Percentiles rank a stretch among this genome's conserved stretches.
These are phyloP conservation scores for Falco columbarius DNA, from an alignment of 2,797 vertebrate species.

Conservation along the genomic window DNA sequence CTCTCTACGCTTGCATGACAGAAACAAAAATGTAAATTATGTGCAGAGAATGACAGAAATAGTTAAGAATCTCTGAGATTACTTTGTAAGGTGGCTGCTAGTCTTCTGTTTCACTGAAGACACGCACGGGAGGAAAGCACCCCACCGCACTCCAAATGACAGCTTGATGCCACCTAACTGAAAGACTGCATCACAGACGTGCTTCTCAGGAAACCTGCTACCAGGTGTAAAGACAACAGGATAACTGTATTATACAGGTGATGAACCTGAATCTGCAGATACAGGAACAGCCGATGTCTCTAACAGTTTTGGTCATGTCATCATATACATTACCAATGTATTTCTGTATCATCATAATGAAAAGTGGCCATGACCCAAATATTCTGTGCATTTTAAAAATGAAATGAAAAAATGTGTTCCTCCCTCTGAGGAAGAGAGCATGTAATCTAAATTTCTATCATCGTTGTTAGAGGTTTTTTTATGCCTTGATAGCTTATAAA, in stretches of 20 bases:
- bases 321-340: neutral
- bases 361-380: neutral
- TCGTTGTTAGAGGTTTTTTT: neutral
- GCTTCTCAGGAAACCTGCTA: neutral
- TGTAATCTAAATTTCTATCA: neutral
- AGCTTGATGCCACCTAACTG: neutral
- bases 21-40: neutral
- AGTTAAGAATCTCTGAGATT: neutral
- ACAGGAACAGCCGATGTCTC: neutral
- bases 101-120: neutral
- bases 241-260: neutral
- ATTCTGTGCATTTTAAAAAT: neutral
- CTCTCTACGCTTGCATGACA: neutral
- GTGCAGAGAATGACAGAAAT: neutral
- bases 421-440: neutral
- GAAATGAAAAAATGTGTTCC: neutral
- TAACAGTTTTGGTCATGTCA: neutral
- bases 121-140: neutral
- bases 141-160: neutral
- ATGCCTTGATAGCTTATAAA: conserved; percentile 39
- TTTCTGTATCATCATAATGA: neutral
- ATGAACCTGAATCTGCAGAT: neutral
- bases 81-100: neutral
- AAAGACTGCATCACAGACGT: neutral
- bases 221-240: neutral